A percentile compares a stretch with the other conserved stretches of the same genome.
Evolutionary conservation across 2,797 vertebrate species (phyloP).

Genomic region (Rallus crepitans): DNA sequence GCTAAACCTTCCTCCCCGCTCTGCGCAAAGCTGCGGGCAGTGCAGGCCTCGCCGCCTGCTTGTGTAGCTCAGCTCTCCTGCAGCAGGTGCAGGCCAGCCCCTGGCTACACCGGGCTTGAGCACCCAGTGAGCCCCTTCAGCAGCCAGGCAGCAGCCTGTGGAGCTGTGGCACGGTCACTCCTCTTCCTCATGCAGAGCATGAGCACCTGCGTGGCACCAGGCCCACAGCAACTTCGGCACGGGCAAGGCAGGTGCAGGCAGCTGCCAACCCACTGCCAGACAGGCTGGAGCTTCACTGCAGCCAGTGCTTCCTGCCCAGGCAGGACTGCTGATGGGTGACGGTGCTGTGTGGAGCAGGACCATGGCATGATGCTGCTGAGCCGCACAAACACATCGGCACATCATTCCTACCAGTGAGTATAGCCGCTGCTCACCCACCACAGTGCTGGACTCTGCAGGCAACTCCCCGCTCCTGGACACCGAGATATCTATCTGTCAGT

Average conservation of each 20-base stretch:
- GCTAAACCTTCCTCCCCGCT: too few relatives aligned
- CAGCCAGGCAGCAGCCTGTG: fast-evolving
- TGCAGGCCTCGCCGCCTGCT: too few relatives aligned
- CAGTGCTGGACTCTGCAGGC: not conserved
- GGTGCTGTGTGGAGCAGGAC: not conserved
- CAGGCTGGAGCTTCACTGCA: not conserved
- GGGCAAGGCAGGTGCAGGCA: not conserved
- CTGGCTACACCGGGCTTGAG: too few relatives aligned
- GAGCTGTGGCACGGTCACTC: not conserved
- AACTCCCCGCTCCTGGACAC: not conserved
- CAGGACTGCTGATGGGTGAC: fast-evolving
- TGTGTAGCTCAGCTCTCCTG: not conserved
- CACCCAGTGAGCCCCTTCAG: too few relatives aligned
- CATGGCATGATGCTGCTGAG: fast-evolving
- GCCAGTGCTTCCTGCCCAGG: not conserved
- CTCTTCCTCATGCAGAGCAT: not conserved
- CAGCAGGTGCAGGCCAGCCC: not conserved
- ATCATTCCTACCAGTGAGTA: fast-evolving
- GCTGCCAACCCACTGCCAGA: not conserved
- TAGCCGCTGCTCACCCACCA: fast-evolving
- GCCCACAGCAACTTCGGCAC: fast-evolving
- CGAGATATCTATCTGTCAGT: fast-evolving
- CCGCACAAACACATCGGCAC: not conserved
- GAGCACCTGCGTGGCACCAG: fast-evolving
- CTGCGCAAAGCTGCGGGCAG: too few relatives aligned